Evolutionary conservation across 2,113 vertebrate genomes (phyloP), one percentile per base, ranked within the genome.

Genomic region (Plotosus lineatus): DNA sequence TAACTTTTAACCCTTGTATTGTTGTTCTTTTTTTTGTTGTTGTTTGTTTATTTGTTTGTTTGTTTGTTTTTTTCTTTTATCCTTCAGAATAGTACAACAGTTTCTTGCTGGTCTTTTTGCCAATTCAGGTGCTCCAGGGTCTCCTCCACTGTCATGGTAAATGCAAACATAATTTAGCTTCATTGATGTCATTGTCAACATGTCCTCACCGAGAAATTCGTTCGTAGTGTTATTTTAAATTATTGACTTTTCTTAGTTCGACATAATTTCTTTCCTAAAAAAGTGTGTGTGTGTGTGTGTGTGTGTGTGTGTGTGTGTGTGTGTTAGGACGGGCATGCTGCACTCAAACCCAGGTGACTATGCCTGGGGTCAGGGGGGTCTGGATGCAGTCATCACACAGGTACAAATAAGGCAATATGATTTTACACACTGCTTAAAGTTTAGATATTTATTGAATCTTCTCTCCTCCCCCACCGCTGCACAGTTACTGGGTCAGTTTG

Each of bases 281-380:
- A 28, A 15, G 23, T 17, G 42, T 38, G 68, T 74, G 44, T 83
- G 51, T 82, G 63, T 84, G 15, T 65, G 44, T 44, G n/a, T 78
- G 61, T 78, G 46, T 60, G 58, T 31, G n/a, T 78, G 9, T 72
- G 33, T 78, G 17, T 84, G 50, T 81, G 44, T 83, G 77, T 84
- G 11, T 40, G 46, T 6, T 89, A 99, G 97, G 97, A 96, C 95
- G 0, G 97, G 96, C 72, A 96, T 98, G 95, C 90, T 99, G 90
- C 97, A 99, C 89, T 98, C 97, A 14, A 98, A 97, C 73, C 97
- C 97, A 0, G 97, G 96, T 21, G 97, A 99, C 84, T 99, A 99
- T 0, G 97, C 97, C 0, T 99, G 97, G 97, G 97, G 97, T 82
- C 97, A 98, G 89, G 96, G 96, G 38, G 97, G 97, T 83, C 93